These are phyloP conservation scores for western clawed frog (Xenopus tropicalis) DNA, from an alignment of 2,113 vertebrate species.

Conservation along the genomic window DNA sequence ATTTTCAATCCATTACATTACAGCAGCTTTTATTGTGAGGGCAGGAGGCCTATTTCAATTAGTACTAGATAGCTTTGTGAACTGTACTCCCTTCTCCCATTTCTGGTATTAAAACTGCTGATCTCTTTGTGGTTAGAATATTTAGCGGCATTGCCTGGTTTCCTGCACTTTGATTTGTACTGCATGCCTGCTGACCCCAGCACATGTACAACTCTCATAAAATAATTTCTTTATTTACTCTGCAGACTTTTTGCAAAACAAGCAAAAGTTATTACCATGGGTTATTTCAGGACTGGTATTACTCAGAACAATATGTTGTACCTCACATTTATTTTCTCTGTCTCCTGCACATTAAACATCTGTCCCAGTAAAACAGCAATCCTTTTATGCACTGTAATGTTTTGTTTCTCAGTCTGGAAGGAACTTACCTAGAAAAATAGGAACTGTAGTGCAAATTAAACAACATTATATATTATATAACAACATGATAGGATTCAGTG, in stretches of 20 bases:
- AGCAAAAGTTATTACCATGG: background rate
- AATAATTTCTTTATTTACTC: too few species aligned
- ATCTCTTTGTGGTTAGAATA: conserved; percentile 28
- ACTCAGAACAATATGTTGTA: background rate
- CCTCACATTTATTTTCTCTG: too few species aligned
- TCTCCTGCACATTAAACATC: too few species aligned
- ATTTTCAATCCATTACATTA: background rate
- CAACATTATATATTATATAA: too few species aligned
- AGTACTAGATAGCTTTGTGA: conserved; percentile 15
- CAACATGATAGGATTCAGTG: too few species aligned
- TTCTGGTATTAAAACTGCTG: conserved; percentile 21
- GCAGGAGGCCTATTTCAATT: conserved; percentile 13
- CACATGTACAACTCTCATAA: background rate
- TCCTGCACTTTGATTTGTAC: conserved; percentile 9
- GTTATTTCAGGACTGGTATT: background rate
- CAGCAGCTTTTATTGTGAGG: conserved; percentile 9
- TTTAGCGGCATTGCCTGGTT: background rate
- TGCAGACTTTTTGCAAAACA: background rate
- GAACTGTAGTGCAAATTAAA: too few species aligned
- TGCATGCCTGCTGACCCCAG: conserved; percentile 13
- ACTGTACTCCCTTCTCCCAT: too few species aligned
- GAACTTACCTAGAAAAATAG: too few species aligned
- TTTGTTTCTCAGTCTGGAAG: too few species aligned
- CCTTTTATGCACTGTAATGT: too few species aligned
- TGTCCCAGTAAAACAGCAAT: too few species aligned